Evolutionary conservation across 2,888 invertebrate genomes (phyloP), one percentile per base, ranked within the genome.

Genomic region (Mylabris sibirica): DNA sequence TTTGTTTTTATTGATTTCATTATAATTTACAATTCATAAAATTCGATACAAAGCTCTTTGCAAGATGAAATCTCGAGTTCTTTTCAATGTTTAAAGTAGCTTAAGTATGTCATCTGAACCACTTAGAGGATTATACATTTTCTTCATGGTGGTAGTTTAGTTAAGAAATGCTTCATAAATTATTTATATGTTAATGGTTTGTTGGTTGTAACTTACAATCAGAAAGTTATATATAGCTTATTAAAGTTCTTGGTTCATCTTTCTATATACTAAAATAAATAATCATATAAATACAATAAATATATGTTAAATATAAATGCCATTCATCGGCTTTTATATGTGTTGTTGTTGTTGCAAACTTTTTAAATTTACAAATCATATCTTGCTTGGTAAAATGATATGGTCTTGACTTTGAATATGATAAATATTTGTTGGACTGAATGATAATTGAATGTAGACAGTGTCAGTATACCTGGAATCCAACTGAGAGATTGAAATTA

Each of bases 121-220:
- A 61, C 61, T 61, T 61, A 34, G 61, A 61, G 61, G 61, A 61
- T 61, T 61, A 61, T 41, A 34, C 61, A 24, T 61, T 35, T 61
- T 8, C 60, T 35, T 61, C 17, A 8, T 49, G 20, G 41, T 44
- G 41, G 53, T 53, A 26, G 64, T 64, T 67, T 67, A 64, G 64
- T 64, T 64, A 62, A 67, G 63, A 35, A 63, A 63, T 35, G 35
- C 68, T 65, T 59, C 65, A 68, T 68, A 65, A 65, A 68, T 68
- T 59, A 68, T 68, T 68, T 68, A 68, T 68, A 65, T 63, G 59
- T 68, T 68, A 68, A 68, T 65, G 65, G 65, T 68, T 68, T 68
- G 53, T 53, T 53, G 24, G 22, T 24, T 53, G 24, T 24, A 49
- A 49, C 9, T 49, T 49, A 24, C 53, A 53, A 53, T 53, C 53